phyloP scores from a whole-genome alignment of 2,113 vertebrate species.

The Eurypyga helias region DNA sequence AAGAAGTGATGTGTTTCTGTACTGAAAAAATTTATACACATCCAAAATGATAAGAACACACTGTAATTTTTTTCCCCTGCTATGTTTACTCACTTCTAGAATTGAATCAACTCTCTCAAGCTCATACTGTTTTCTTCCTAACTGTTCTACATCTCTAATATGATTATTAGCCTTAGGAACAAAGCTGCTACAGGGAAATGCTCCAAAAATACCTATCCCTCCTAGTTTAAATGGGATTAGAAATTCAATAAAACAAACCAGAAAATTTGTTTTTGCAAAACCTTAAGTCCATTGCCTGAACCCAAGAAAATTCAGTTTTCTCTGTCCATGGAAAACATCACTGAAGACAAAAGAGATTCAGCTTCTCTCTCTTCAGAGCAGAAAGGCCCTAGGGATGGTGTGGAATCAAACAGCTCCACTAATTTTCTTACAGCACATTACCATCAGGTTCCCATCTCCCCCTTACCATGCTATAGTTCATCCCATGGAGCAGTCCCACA shows the following conservation, averaged over 20 bases:
- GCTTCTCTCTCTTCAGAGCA: fast-evolving
- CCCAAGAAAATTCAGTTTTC: background rate
- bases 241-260: background rate
- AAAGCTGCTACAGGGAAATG: background rate
- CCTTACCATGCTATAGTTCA: fast-evolving
- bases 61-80: background rate
- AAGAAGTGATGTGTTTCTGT: background rate
- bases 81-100: background rate
- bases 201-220: background rate
- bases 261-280: background rate
- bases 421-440: fast-evolving
- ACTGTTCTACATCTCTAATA: background rate
- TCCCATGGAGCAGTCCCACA: fast-evolving
- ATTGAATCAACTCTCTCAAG: background rate
- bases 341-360: background rate
- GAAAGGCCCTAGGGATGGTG: fast-evolving
- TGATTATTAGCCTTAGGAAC: background rate
- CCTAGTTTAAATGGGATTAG: background rate
- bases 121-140: background rate
- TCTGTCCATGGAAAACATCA: fast-evolving
- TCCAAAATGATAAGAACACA: background rate
- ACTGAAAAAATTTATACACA: background rate
- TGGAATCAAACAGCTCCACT: background rate
- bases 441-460: too few relatives aligned
- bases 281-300: background rate